Conservation (phyloP, 2,888 invertebrate species). For the Apamea sordens region DNA sequence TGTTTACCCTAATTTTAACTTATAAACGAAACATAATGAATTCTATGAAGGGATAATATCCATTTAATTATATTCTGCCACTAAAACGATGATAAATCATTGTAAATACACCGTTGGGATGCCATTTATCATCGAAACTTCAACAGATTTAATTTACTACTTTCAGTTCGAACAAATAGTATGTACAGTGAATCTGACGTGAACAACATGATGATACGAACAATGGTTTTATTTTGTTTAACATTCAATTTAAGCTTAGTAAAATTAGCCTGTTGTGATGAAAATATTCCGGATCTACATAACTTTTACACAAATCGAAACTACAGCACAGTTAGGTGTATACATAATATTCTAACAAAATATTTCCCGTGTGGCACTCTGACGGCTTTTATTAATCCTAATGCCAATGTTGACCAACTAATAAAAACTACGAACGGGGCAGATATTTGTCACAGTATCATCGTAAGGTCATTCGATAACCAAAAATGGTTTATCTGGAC, state of each 20-base stretch:
- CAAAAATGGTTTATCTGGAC: conserved; percentile 68
- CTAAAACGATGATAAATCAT: conserved; percentile 56
- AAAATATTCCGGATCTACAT: conserved; percentile 22
- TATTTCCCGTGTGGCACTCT: conserved; percentile 68
- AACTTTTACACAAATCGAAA: conserved; percentile 15
- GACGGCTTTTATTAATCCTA: conserved; percentile 68
- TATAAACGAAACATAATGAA: conserved; percentile 26
- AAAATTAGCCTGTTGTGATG: conserved; percentile 17
- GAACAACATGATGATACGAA: conserved; percentile 23
- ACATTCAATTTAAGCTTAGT: conserved; percentile 19
- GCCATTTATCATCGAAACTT: conserved; percentile 55
- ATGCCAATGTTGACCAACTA: conserved; percentile 58
- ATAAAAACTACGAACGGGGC: conserved; percentile 61
- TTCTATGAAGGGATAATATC: conserved; percentile 40
- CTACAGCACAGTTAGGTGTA: conserved; percentile 59
- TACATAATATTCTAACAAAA: conserved; percentile 66
- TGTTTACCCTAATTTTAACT: conserved; percentile 8
- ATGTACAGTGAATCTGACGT: conserved; percentile 11
- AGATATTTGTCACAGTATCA: conserved; percentile 69
- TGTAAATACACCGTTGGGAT: conserved; percentile 49
- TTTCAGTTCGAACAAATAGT: conserved; percentile 39
- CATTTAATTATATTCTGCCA: conserved; percentile 56
- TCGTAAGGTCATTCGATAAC: conserved; percentile 66
- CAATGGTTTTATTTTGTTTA: conserved; percentile 31
- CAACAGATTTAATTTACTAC: conserved; percentile 48